Conservation (phyloP, 2,113 vertebrate genomes). For the Bagarius yarrelli region DNA sequence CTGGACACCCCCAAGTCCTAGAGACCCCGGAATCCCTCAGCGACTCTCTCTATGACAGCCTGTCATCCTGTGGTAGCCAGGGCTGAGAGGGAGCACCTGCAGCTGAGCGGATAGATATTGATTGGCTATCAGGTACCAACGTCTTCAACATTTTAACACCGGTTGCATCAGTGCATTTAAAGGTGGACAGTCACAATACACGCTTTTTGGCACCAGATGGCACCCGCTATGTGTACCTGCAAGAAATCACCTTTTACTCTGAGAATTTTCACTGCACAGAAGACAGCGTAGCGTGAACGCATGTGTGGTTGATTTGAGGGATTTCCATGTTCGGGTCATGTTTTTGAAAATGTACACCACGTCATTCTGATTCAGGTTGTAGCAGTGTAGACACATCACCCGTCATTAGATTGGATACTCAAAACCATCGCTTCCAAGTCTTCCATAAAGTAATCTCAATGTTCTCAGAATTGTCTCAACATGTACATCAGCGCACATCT, state of each 20-base stretch:
- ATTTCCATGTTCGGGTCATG: neutral
- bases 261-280: constrained; percentile 22
- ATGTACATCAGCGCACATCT: constrained; percentile 47
- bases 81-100: constrained; percentile 68
- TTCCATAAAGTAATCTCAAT: constrained; percentile 36
- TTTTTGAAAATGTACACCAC: neutral
- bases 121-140: constrained; percentile 44
- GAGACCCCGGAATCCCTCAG: constrained; percentile 93
- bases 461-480: constrained; percentile 41
- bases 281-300: constrained; percentile 8
- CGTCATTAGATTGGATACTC: neutral
- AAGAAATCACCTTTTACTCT: constrained; percentile 40
- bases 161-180: neutral
- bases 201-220: constrained; percentile 34
- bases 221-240: neutral
- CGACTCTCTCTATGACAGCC: constrained; percentile 91
- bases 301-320: constrained; percentile 21
- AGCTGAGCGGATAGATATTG: neutral
- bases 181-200: constrained; percentile 7
- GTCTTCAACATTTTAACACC: constrained; percentile 30
- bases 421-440: constrained; percentile 35
- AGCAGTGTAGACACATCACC: constrained; percentile 34
- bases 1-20: constrained; percentile 77
- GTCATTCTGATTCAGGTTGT: constrained; percentile 31
- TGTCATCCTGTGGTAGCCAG: constrained; percentile 93